These are phyloP conservation scores for Onychorhynchus coronatus DNA, from an alignment of 2,113 vertebrate species.

Conservation along the genomic window DNA sequence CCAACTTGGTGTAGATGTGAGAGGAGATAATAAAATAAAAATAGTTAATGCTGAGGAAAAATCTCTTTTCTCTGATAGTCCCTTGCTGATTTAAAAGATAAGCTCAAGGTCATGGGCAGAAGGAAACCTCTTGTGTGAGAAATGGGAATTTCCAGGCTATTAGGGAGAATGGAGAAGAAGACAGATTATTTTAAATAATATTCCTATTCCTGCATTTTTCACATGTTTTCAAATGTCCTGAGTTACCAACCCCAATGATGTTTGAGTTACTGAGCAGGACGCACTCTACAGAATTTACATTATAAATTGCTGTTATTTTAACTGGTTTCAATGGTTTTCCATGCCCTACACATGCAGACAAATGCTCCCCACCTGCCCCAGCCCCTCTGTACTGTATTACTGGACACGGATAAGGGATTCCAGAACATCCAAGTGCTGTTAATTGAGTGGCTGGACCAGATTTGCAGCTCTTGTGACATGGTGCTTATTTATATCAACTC, in stretches of 20 bases:
- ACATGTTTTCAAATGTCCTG: background rate
- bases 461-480: constrained; percentile 10
- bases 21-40: background rate
- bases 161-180: background rate
- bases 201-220: background rate
- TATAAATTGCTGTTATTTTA: background rate
- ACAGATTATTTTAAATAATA: background rate
- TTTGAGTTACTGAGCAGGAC: background rate
- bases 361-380: background rate
- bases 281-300: background rate
- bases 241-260: background rate
- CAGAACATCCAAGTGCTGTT: constrained; percentile 18
- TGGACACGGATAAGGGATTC: background rate
- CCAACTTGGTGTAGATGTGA: background rate
- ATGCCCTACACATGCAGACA: background rate
- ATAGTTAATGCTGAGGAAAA: background rate
- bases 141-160: background rate
- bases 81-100: background rate
- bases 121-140: background rate
- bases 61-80: background rate
- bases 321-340: background rate
- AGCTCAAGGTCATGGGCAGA: background rate
- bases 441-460: constrained; percentile 10
- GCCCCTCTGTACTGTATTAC: background rate
- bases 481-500: background rate